Evolutionary conservation across 92 coral and sea anemone species (phyloP), one percentile per base, ranked within the genome.

Genomic region (Isaurus tuberculatus): DNA sequence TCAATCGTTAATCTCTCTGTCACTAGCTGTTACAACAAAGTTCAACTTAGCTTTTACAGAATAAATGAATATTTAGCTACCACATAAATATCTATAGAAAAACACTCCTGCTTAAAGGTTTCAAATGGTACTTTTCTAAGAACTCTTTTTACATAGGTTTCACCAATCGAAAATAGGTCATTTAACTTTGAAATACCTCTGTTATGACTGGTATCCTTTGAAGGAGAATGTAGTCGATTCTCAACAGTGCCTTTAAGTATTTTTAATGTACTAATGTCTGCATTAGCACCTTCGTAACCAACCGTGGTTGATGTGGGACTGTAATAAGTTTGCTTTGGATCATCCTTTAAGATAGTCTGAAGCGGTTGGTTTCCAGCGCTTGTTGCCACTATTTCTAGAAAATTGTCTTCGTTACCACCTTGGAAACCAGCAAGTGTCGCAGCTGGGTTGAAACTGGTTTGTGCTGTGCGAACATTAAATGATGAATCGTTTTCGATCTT

Each of bases 401-500:
- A 20, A 27, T n/a, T 1, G 1, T 36, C 51, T 69, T 29, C 20
- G 15, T 29, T 81, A 30, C 1, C 74, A 69, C 91, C 86, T 43
- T 91, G 94, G 67, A 53, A 66, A 23, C 94, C 92, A 86, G 86
- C 88, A 31, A 88, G 28, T 70, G 94, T 88, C 17, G 64, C 23
- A 0, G 74, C 57, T 11, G 94, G 92, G 37, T 91, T 67, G 55
- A 81, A 91, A 14, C 36, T 22, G 20, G 51, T 42, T 8, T 22
- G 25, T 23, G 31, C 83, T 11, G 19, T n/a, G 25, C 15, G 36
- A 1, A 77, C 14, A 22, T 29, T 77, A 2, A 14, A 48, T 33
- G 65, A 74, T 15, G 19, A 72, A 75, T n/a, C 64, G 66, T 19
- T 86, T 20, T 63, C 70, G 72, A 26, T 74, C 73, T 40, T 75